A percentile compares a stretch with the other conserved stretches of the same genome.
Evolutionary conservation across 2,888 invertebrate species (phyloP).

Genomic region (Oscheius myriophilus): DNA sequence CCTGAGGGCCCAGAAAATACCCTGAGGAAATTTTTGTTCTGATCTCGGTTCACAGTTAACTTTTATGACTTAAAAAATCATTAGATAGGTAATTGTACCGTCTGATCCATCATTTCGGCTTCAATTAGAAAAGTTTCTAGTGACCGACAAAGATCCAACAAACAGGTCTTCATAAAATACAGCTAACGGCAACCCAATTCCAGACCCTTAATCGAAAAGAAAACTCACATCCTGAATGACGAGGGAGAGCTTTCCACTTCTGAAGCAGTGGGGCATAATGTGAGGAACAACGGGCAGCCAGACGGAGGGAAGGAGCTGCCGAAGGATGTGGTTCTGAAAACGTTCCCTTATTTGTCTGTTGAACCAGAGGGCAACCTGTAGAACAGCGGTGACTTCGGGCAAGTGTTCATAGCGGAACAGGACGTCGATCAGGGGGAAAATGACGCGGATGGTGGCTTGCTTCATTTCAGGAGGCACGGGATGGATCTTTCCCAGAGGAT

Average conservation of each 20-base stretch:
- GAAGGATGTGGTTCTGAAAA: not conserved
- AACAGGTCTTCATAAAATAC: no score
- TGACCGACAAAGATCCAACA: no score
- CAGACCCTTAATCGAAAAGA: not conserved
- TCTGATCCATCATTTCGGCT: no score
- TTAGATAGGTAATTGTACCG: no score
- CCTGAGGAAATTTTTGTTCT: no score
- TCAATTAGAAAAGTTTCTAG: no score
- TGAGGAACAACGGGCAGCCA: conserved; percentile 50
- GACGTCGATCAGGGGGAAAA: conserved; percentile 54
- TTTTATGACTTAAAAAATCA: no score
- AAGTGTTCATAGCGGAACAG: conserved; percentile 48
- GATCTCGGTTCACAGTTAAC: no score
- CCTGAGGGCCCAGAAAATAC: no score
- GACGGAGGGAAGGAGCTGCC: conserved; percentile 2
- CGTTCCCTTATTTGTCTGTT: no score
- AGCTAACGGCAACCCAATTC: no score
- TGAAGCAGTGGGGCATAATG: conserved; percentile 43
- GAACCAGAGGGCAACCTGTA: not conserved
- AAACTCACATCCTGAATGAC: conserved; percentile 8
- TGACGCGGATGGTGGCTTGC: conserved; percentile 30
- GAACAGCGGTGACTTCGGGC: conserved; percentile 21
- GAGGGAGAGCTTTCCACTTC: not conserved
- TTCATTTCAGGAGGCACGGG: conserved; percentile 5
- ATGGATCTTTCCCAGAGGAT: not conserved